Evolutionary conservation across 2,113 vertebrate genomes (phyloP).

Genomic region (Columba livia): DNA sequence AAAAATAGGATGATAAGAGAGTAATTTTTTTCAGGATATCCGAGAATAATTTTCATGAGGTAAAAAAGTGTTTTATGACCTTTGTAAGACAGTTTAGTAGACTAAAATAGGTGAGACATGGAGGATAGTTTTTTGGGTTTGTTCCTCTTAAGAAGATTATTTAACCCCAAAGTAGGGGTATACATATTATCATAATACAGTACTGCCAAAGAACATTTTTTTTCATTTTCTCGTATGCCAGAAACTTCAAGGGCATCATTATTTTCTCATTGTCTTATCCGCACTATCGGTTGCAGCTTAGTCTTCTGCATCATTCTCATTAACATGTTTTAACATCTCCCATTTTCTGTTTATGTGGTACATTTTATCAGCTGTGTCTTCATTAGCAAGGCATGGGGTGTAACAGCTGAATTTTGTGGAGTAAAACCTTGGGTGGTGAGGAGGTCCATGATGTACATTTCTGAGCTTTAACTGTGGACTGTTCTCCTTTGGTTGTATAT

Average conservation of each 20-base stretch:
- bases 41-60: background rate
- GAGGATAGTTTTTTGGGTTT: background rate
- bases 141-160: background rate
- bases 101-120: background rate
- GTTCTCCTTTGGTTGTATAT: background rate
- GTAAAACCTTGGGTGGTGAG: background rate
- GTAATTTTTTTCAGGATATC: background rate
- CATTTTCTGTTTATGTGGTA: background rate
- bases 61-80: background rate
- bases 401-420: background rate
- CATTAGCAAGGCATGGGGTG: background rate
- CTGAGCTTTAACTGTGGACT: background rate
- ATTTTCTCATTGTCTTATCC: background rate
- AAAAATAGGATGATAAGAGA: background rate
- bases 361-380: background rate
- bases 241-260: accelerated
- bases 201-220: background rate
- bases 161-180: background rate
- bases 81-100: background rate
- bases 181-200: background rate
- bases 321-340: background rate
- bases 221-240: background rate
- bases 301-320: background rate
- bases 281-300: accelerated
- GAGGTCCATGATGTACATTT: background rate